Evolutionary conservation across 2,113 vertebrate genomes (phyloP), one percentile per base, ranked within the genome.

Genomic region (Pteronura brasiliensis): DNA sequence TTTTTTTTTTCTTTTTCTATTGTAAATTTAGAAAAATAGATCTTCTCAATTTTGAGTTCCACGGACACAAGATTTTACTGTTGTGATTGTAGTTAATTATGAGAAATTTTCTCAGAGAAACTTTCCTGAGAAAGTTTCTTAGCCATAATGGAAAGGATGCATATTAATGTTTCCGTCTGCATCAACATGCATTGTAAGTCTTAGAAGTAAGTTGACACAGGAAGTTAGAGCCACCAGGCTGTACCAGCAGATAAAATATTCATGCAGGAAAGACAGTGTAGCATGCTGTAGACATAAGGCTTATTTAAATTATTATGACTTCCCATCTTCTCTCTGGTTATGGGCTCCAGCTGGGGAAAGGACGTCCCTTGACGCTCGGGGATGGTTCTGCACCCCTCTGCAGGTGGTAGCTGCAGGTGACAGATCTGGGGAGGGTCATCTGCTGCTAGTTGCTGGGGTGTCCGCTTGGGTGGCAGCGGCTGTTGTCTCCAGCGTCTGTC

Each of bases 401-500:
- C 4, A 18, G 77, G 31, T 77, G 17, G 6, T 47, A n/a, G 69
- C 8, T 1, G 25, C 21, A 93, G 76, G 18, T 18, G 1, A 0
- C 65, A 61, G 59, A n/a, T 17, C 2, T 52, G 47, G 55, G 79
- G 36, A 23, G 17, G 57, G 15, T 17, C 14, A 36, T 13, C 71
- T 36, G 0, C 2, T 15, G 7, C 57, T 55, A 1, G 49, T n/a
- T 7, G 9, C 15, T 3, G 31, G 0, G 0, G 79, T 15, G 25
- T 81, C n/a, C 42, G 34, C 39, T n/a, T 52, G 42, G 20, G 42
- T 29, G 42, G 44, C 17, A 44, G 61, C 90, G 0, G 12, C 29
- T 23, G 42, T 25, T 21, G 39, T 47, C 42, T 36, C 14, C 25
- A 49, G 63, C 15, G 34, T 81, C 44, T 17, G 5, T 47, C 36